Conservation (phyloP, 2,888 invertebrate species). For the Amblyteles armatorius region DNA sequence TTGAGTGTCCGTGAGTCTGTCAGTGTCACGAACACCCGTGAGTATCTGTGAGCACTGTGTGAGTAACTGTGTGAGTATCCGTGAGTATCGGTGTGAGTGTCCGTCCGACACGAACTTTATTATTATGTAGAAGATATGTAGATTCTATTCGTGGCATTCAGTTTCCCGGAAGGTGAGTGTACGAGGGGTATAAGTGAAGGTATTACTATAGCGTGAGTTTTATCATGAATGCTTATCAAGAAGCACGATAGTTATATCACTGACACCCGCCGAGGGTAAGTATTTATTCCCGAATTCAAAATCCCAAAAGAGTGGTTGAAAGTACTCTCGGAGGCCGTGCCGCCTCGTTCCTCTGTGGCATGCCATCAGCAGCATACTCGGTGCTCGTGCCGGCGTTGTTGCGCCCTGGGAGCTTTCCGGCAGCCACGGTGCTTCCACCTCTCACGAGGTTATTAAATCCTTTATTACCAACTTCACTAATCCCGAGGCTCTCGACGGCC, state of each 20-base stretch:
- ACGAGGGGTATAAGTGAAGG: constrained; percentile 15
- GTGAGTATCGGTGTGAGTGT: no score
- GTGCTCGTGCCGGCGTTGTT: neutral
- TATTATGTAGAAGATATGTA: no score
- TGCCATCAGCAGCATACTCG: neutral
- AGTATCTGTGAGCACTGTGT: no score
- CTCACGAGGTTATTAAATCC: constrained; percentile 74
- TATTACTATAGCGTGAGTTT: neutral
- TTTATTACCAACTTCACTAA: constrained; percentile 71
- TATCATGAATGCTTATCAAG: constrained; percentile 13
- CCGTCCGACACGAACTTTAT: neutral
- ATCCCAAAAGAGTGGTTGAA: constrained; percentile 41
- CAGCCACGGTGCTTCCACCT: constrained; percentile 57
- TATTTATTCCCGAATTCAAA: constrained; percentile 46
- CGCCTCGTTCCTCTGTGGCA: neutral
- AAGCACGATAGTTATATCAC: constrained; percentile 15
- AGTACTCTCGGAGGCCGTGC: constrained; percentile 42
- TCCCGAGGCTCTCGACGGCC: constrained; percentile 55
- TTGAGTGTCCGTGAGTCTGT: no score
- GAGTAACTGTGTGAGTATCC: no score
- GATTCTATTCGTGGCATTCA: constrained; percentile 34
- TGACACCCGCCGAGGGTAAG: constrained; percentile 3
- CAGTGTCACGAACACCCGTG: no score
- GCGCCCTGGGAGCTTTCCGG: constrained; percentile 7
- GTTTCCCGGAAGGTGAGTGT: constrained; percentile 23